Conservation (phyloP, 2,888 invertebrate genomes). For the Lacanobia oleracea region DNA sequence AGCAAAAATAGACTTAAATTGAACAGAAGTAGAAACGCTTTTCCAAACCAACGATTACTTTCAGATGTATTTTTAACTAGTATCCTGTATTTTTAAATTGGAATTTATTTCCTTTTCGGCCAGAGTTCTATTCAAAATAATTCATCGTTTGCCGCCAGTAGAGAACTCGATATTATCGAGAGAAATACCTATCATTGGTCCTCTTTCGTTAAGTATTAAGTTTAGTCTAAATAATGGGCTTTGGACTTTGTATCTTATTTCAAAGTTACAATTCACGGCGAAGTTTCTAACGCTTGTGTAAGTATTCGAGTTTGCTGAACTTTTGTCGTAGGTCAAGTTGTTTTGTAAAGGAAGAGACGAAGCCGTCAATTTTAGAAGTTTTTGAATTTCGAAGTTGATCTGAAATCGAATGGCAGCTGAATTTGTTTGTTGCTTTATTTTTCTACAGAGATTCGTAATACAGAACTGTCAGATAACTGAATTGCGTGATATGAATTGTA, state of each 20-base stretch:
- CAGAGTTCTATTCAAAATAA: conserved; percentile 13
- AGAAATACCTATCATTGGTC: conserved; percentile 3
- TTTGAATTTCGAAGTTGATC: not conserved
- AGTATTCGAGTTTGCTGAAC: conserved; percentile 24
- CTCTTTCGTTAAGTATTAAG: conserved; percentile 22
- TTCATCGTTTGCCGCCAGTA: conserved; percentile 21
- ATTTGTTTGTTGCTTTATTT: not conserved
- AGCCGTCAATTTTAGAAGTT: not conserved
- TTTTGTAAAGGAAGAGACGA: conserved; percentile 5
- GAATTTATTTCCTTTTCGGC: conserved; percentile 19
- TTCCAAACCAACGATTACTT: conserved; percentile 22
- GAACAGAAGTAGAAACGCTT: conserved; percentile 21
- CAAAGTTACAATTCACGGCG: conserved; percentile 49
- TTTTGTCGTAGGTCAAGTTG: conserved; percentile 23
- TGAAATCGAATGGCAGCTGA: not conserved
- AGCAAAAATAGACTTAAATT: conserved; percentile 28
- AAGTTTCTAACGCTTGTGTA: conserved; percentile 27
- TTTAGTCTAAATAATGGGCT: conserved; percentile 4
- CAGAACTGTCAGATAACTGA: no score
- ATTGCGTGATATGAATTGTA: no score
- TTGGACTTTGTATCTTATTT: conserved; percentile 39
- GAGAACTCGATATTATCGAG: conserved; percentile 23
- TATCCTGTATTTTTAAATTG: conserved; percentile 19
- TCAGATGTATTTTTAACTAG: conserved; percentile 13
- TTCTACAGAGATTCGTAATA: no score